Percentiles rank a stretch among this genome's conserved stretches.
phyloP scores from a whole-genome alignment of 2,888 invertebrate genomes.

The Polydrusus pterygomalis region DNA sequence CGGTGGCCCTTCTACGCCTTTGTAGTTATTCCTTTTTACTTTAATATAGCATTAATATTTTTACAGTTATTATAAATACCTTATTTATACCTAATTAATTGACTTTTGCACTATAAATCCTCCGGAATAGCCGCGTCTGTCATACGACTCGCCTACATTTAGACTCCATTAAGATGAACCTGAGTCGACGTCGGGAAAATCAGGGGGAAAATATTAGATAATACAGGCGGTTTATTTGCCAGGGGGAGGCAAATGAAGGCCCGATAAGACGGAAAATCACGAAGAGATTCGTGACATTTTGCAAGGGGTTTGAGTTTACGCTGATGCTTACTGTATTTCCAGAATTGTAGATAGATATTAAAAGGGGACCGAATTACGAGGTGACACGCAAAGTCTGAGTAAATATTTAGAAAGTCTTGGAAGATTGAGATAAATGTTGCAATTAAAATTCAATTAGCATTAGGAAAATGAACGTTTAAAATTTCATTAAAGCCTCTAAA shows the following conservation, averaged over 20 bases:
- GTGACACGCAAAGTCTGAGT: slow-evolving; percentile 37
- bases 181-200: slow-evolving; percentile 59
- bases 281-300: slow-evolving; percentile 42
- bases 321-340: slow-evolving; percentile 43
- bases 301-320: slow-evolving; percentile 21
- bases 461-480: slow-evolving; percentile 20
- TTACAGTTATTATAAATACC: too few relatives aligned
- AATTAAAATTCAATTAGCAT: slow-evolving; percentile 49
- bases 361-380: slow-evolving; percentile 34
- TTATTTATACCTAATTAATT: neutral
- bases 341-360: slow-evolving; percentile 41
- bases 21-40: too few relatives aligned
- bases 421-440: slow-evolving; percentile 42
- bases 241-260: slow-evolving; percentile 57
- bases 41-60: too few relatives aligned
- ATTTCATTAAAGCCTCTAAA: neutral
- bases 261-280: slow-evolving; percentile 38
- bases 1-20: too few relatives aligned
- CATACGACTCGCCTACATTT: slow-evolving; percentile 69
- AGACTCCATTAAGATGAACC: slow-evolving; percentile 69
- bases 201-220: slow-evolving; percentile 62
- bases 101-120: neutral
- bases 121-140: slow-evolving; percentile 61
- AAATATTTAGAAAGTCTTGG: slow-evolving; percentile 42
- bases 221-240: slow-evolving; percentile 57